Evolutionary conservation across 64 coral and sea anemone species (phyloP), one percentile per base, ranked within the genome.

Genomic region (Stichodactyla helianthus): DNA sequence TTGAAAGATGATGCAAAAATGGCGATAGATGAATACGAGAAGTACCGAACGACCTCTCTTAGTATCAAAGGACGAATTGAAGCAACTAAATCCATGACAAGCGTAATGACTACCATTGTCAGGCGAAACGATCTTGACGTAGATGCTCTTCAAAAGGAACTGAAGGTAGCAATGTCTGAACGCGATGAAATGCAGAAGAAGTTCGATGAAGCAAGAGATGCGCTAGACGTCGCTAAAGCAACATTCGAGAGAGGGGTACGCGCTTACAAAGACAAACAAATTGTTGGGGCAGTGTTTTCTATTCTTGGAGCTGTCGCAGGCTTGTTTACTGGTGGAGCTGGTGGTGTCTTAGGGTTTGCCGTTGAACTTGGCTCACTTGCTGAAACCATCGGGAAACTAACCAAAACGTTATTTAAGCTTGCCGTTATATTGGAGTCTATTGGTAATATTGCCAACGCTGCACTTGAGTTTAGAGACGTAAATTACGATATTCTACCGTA

Each of bases 1-100:
- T 27, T 92, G 18, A 92, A 92, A 60, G 90, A 92, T 86, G 90
- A 92, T 61, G 90, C 90, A 23, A 83, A 92, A 83, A 82, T 92
- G 79, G 90, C 85, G 2, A 92, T 92, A 87, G 28, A 92, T 18
- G 67, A 92, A 56, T 92, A 92, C 53, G 90, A 86, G 50, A 92
- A 77, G 59, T 92, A 55, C 52, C 58, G 57, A 55, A 92, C 78
- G 71, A 87, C 71, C 12, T 87, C 85, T 26, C 84, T 87, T 57
- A 77, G 87, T 71, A 76, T 87, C 53, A 50, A 10, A 26, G 52
- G 74, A 31, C 14, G 90, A 18, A 87, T 92, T 71, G 78, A 92
- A 68, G 90, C 90, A 13, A 87, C 85, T n/a, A 79, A 86, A 12
- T 92, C 90, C 18, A 92, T 92, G 85, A 92, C 90, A 50, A 7